phyloP scores from a whole-genome alignment of 2,113 vertebrate species.

The Aptenodytes patagonicus region DNA sequence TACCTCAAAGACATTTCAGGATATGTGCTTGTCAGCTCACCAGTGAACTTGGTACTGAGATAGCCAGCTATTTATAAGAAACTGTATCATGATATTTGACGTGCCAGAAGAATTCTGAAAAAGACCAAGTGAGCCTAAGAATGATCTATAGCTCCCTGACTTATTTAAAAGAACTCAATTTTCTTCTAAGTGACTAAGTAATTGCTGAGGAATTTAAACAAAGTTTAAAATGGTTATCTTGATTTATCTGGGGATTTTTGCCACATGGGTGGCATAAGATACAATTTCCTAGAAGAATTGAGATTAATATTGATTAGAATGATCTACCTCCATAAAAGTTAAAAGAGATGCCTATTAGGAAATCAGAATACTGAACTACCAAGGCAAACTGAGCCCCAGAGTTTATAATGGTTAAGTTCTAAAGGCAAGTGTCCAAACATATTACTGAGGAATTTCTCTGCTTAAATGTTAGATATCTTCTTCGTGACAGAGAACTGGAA shows the following conservation, averaged over 20 bases:
- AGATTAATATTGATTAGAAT: not conserved
- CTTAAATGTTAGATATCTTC: not conserved
- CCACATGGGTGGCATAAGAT: not conserved
- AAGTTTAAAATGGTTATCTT: not conserved
- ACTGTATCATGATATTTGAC: not conserved
- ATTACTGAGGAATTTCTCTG: not conserved
- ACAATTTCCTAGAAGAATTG: not conserved
- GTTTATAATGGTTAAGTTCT: not conserved
- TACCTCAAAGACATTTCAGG: not conserved
- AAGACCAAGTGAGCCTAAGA: not conserved
- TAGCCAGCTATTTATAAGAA: not conserved
- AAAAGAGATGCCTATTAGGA: not conserved
- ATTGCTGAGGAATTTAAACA: not conserved
- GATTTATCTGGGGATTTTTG: not conserved
- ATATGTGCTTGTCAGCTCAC: not conserved
- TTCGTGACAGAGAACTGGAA: not conserved
- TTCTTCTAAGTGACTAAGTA: not conserved
- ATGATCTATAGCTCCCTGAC: not conserved
- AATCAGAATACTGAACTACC: not conserved
- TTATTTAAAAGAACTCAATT: not conserved
- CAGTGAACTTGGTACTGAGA: not conserved
- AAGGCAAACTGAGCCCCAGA: not conserved
- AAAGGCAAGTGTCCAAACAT: not conserved
- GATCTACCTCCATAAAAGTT: not conserved
- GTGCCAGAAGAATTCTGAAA: not conserved